Percentiles rank a stretch among this genome's conserved stretches.
These are phyloP conservation scores for Amiota minor DNA, from an alignment of 2,888 invertebrate genomes.

Conservation along the genomic window DNA sequence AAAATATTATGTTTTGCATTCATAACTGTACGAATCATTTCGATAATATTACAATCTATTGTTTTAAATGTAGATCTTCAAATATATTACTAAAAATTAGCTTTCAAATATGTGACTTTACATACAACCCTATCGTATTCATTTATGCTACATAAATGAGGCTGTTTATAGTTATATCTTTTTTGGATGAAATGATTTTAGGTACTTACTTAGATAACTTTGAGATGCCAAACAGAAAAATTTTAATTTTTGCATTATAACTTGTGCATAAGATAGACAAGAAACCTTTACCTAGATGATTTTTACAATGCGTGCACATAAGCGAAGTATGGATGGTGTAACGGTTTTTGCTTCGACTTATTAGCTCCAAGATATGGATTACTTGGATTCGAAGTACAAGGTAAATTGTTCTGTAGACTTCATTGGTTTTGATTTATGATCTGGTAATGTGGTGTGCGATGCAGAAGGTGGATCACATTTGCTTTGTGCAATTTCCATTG, in stretches of 20 bases:
- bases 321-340: constrained; percentile 7
- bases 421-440: not conserved
- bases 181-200: no score
- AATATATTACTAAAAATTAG: no score
- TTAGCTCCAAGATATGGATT: not conserved
- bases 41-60: no score
- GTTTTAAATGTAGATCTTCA: no score
- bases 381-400: constrained; percentile 7
- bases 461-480: not conserved
- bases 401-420: not conserved
- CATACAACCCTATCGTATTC: not conserved
- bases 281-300: constrained; percentile 14
- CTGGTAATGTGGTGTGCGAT: not conserved
- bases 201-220: not conserved
- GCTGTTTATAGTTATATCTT: constrained; percentile 5
- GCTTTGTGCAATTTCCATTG: constrained; percentile 47
- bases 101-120: not conserved
- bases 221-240: not conserved
- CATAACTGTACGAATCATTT: no score
- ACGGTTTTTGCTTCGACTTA: constrained; percentile 9
- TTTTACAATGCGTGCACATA: not conserved
- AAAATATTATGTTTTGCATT: not conserved
- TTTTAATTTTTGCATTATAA: not conserved
- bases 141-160: not conserved
- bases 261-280: constrained; percentile 14